A percentile compares a stretch with the other conserved stretches of the same genome.
These are phyloP conservation scores for Sebastes hopkinsi DNA, from an alignment of 2,797 vertebrate species.

Conservation along the genomic window DNA sequence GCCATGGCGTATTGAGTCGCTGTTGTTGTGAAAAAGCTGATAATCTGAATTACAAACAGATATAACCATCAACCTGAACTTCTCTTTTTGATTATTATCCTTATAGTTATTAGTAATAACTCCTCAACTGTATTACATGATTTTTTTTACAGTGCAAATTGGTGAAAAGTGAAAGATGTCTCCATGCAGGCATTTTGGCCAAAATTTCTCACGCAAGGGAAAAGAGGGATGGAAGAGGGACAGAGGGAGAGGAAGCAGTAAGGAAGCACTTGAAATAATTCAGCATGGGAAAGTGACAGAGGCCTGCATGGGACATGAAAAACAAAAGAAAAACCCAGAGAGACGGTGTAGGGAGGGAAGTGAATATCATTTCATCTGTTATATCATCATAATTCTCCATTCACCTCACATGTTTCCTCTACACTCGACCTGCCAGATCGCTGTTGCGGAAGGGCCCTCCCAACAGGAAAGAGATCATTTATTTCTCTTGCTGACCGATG, in stretches of 20 bases:
- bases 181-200: background rate
- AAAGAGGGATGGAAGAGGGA: background rate
- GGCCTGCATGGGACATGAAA: background rate
- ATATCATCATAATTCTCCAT: background rate
- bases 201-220: background rate
- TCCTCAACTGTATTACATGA: background rate
- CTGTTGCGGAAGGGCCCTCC: conserved; percentile 30
- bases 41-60: background rate
- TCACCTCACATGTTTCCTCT: background rate
- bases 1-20: no score
- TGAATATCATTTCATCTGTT: background rate
- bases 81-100: background rate
- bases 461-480: conserved; percentile 38
- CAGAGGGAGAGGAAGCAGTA: background rate
- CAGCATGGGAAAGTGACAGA: background rate
- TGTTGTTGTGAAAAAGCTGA: background rate
- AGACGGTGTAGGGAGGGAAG: background rate
- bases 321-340: background rate
- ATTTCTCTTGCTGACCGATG: conserved; percentile 31
- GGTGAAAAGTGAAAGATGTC: background rate
- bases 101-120: background rate
- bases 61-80: background rate
- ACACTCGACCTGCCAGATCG: background rate
- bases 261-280: conserved; percentile 37
- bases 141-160: background rate